Percentiles rank a stretch among this genome's conserved stretches.
phyloP scores from a whole-genome alignment of 2,888 invertebrate genomes.

The Pherbina coryleti region DNA sequence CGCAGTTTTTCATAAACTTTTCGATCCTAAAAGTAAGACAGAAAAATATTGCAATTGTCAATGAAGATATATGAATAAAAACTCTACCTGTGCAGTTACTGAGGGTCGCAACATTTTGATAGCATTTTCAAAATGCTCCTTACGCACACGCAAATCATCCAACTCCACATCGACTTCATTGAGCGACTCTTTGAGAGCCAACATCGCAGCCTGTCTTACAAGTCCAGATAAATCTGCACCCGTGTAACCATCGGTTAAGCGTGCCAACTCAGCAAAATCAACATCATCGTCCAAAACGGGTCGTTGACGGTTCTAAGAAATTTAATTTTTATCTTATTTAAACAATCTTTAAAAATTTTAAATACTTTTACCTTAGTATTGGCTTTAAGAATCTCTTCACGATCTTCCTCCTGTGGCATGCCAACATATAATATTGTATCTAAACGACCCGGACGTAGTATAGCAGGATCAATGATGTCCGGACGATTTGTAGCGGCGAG shows the following conservation, averaged over 20 bases:
- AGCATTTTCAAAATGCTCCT: conserved; percentile 82
- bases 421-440: conserved; percentile 93
- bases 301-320: conserved; percentile 79
- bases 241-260: conserved; percentile 82
- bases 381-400: conserved; percentile 89
- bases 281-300: conserved; percentile 85
- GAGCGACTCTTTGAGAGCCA: conserved; percentile 84
- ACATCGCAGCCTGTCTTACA: conserved; percentile 87
- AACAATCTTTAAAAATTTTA: conserved; percentile 25
- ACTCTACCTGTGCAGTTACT: conserved; percentile 78
- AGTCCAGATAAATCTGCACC: conserved; percentile 95
- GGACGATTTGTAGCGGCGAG: conserved; percentile 97
- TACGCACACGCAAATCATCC: conserved; percentile 75
- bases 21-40: conserved; percentile 73
- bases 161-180: conserved; percentile 69
- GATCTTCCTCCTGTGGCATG: conserved; percentile 83
- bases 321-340: conserved; percentile 9
- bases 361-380: conserved; percentile 81
- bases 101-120: conserved; percentile 87
- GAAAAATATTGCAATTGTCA: conserved; percentile 22
- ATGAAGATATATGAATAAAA: not conserved
- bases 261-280: conserved; percentile 78
- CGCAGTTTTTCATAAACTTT: conserved; percentile 82
- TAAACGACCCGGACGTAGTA: conserved; percentile 88
- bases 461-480: conserved; percentile 96